phyloP scores from a whole-genome alignment of 2,888 invertebrate species.

The Exocentrus adspersus region DNA sequence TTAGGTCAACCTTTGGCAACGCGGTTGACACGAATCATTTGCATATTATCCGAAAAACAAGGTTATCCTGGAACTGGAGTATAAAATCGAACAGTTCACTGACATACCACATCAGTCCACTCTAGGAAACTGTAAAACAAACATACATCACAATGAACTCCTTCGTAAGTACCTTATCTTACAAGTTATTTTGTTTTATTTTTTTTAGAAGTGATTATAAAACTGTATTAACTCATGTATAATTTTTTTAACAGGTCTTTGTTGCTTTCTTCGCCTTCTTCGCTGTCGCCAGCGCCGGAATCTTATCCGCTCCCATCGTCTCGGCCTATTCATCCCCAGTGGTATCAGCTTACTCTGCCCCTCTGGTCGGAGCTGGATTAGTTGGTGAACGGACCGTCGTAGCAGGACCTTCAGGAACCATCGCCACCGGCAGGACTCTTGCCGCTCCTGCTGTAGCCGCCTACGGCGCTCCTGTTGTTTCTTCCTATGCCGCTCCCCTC shows the following conservation, averaged over 20 bases:
- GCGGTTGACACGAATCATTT: not conserved
- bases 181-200: too few relatives aligned
- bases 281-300: slow-evolving; percentile 45
- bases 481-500: slow-evolving; percentile 21
- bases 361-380: slow-evolving; percentile 29
- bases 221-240: not conserved
- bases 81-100: not conserved
- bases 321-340: slow-evolving; percentile 37
- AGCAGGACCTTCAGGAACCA: slow-evolving; percentile 53
- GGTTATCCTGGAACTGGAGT: not conserved
- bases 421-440: slow-evolving; percentile 44
- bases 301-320: slow-evolving; percentile 32
- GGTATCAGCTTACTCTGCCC: slow-evolving; percentile 33
- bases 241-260: slow-evolving; percentile 36
- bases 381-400: slow-evolving; percentile 35
- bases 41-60: not conserved
- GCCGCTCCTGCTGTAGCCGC: slow-evolving; percentile 36
- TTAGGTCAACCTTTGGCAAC: not conserved
- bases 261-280: slow-evolving; percentile 50
- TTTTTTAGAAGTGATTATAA: too few relatives aligned
- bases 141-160: slow-evolving; percentile 47
- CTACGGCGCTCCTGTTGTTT: slow-evolving; percentile 32
- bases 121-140: not conserved
- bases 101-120: not conserved
- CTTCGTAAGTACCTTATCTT: slow-evolving; percentile 44